Conservation (phyloP, 2,888 invertebrate genomes). For the Philaethria dido region DNA sequence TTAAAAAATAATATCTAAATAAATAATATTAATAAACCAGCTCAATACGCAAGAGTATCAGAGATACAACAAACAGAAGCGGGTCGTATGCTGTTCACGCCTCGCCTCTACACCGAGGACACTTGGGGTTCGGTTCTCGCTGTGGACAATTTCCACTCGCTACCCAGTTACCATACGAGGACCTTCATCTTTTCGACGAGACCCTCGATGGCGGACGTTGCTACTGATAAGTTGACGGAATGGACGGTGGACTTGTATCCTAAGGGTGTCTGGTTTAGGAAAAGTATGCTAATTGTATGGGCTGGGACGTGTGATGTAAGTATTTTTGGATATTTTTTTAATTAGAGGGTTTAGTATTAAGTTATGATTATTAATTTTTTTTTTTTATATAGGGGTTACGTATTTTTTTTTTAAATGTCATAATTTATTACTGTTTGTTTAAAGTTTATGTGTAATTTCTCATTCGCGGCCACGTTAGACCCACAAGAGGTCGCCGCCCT, state of each 20-base stretch:
- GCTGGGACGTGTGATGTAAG: conserved; percentile 88
- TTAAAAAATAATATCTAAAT: too few relatives aligned
- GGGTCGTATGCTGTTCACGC: conserved; percentile 89
- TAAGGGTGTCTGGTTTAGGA: conserved; percentile 94
- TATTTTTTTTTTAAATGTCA: too few relatives aligned
- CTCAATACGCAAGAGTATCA: conserved; percentile 86
- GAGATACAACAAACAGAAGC: conserved; percentile 84
- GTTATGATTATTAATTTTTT: too few relatives aligned
- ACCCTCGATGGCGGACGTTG: conserved; percentile 60
- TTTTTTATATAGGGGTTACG: too few relatives aligned
- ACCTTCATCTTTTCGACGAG: conserved; percentile 74
- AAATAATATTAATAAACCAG: too few relatives aligned
- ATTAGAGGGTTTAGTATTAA: too few relatives aligned
- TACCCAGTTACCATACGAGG: conserved; percentile 88
- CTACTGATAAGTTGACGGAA: conserved; percentile 83
- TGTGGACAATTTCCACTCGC: conserved; percentile 90
- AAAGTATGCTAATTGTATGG: conserved; percentile 91
- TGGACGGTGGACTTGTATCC: conserved; percentile 97
- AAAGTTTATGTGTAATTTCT: too few relatives aligned
- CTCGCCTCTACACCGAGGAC: conserved; percentile 95
- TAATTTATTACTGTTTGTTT: too few relatives aligned
- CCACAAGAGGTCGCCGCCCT: too few relatives aligned
- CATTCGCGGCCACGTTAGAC: too few relatives aligned
- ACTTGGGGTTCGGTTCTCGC: conserved; percentile 93
- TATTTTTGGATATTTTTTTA: conserved; percentile 24